Percentiles rank a stretch among this genome's conserved stretches.
These are phyloP conservation scores for Semnornis frantzii DNA, from an alignment of 2,113 vertebrate genomes.

Conservation along the genomic window DNA sequence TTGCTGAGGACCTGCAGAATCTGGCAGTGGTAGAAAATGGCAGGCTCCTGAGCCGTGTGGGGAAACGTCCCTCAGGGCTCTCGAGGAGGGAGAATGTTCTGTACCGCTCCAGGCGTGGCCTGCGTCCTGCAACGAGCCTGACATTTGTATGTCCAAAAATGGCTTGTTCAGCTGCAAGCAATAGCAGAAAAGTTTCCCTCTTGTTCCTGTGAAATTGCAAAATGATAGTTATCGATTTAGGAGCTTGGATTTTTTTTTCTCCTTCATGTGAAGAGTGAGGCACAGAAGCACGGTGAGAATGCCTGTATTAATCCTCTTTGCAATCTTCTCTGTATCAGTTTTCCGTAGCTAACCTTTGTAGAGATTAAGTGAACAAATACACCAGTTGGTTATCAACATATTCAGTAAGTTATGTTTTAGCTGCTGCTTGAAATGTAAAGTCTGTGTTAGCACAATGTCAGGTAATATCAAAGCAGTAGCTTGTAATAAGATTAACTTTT, in stretches of 20 bases:
- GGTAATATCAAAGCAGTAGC: constrained; percentile 56
- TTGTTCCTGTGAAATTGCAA: constrained; percentile 27
- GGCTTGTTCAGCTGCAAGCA: not conserved
- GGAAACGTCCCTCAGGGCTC: not conserved
- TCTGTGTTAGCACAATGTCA: constrained; percentile 62
- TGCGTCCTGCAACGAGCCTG: not conserved
- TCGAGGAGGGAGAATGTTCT: not conserved
- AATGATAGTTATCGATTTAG: not conserved
- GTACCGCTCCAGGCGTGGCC: not conserved
- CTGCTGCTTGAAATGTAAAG: constrained; percentile 56
- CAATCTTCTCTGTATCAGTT: not conserved
- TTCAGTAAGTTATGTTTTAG: constrained; percentile 62
- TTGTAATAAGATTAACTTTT: constrained; percentile 70
- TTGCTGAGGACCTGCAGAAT: not conserved
- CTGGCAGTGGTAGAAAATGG: not conserved
- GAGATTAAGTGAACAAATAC: constrained; percentile 62
- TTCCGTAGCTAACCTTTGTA: constrained; percentile 47
- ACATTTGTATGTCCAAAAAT: constrained; percentile 1
- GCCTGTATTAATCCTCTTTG: constrained; percentile 36
- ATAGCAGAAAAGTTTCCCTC: constrained; percentile 4
- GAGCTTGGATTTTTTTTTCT: constrained; percentile 40
- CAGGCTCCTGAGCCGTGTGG: not conserved
- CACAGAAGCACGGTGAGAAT: not conserved
- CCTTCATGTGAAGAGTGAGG: not conserved
- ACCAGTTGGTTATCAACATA: constrained; percentile 25